Evolutionary conservation across 2,797 vertebrate genomes (phyloP), one percentile per base, ranked within the genome.

Genomic region (Clarias platycephalus): DNA sequence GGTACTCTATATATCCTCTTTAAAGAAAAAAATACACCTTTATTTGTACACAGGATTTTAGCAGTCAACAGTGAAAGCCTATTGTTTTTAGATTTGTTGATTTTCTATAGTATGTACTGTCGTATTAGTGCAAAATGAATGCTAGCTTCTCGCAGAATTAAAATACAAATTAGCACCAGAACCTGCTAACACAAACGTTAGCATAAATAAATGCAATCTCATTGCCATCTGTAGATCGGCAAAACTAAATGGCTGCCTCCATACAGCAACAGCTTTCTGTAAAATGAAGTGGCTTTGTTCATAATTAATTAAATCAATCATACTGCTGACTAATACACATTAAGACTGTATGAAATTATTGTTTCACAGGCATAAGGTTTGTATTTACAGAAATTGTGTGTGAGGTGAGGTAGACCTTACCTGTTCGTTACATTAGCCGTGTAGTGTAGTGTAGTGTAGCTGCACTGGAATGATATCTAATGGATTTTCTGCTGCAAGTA

Each of bases 201-300:
- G 37, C 37, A 37, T 37, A 37, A 37, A 37, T 37, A 40, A 40
- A 70, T 12, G 9, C 20, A 70, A 40, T 20, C 28, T 28, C 67
- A 24, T 40, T 24, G 12, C 5, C 26, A 22, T 24, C 20, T 24
- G 20, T 67, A n/a, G 9, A 12, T 66, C 4, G 2, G 1, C 2
- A 71, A 71, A 5, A 49, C 22, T 53, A 55, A 74, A 74, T 55
- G 70, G 71, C 71, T 28, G n/a, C 44, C 71, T 74, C n/a, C 13
- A 53, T 2, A 26, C 24, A 44, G 5, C 18, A 16, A 5, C 72
- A 75, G 71, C 71, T 18, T 74, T 53, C 44, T 55, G 20, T 6
- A 71, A n/a, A 9, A 1, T 24, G 24, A 72, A 28, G 1, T 71
- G 10, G n/a, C 18, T 26, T 24, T 26, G 5, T 26, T 49, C n/a